These are phyloP conservation scores for Hystrix cristata DNA, from an alignment of 2,113 vertebrate genomes.

Conservation along the genomic window DNA sequence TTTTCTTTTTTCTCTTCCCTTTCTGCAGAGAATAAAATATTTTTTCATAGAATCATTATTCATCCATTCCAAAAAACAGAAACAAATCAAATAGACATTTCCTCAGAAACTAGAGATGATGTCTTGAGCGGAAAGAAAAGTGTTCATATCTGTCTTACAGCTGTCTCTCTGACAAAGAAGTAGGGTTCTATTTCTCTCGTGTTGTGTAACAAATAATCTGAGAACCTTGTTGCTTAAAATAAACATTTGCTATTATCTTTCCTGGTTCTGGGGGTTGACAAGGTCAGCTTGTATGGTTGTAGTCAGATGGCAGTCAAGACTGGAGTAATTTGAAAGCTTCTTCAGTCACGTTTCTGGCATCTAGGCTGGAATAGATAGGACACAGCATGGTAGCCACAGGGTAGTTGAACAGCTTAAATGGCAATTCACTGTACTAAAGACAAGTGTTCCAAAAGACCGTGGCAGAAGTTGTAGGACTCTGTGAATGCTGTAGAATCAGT, in stretches of 20 bases:
- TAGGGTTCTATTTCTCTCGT: not conserved
- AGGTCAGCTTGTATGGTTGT: not conserved
- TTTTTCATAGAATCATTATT: conserved; percentile 19
- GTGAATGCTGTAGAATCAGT: not conserved
- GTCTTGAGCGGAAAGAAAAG: conserved; percentile 25
- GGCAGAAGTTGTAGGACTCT: not conserved
- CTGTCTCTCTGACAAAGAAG: not conserved
- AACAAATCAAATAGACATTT: not conserved
- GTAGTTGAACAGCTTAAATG: not conserved
- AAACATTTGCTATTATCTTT: not conserved
- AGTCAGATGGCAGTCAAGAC: not conserved
- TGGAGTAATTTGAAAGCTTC: not conserved
- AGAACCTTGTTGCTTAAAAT: not conserved
- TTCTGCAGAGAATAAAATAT: conserved; percentile 12
- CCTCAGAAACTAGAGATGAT: not conserved
- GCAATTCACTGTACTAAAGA: not conserved
- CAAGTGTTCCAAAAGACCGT: not conserved
- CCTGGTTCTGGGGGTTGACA: not conserved
- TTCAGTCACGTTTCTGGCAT: not conserved
- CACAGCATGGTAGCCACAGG: not conserved
- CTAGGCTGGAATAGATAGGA: not conserved
- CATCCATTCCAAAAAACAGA: not conserved
- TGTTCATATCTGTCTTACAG: not conserved
- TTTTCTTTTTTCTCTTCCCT: conserved; percentile 24
- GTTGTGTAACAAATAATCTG: not conserved